Evolutionary conservation across 2,797 vertebrate genomes (phyloP).

Genomic region (Sebastolobus altivelis): DNA sequence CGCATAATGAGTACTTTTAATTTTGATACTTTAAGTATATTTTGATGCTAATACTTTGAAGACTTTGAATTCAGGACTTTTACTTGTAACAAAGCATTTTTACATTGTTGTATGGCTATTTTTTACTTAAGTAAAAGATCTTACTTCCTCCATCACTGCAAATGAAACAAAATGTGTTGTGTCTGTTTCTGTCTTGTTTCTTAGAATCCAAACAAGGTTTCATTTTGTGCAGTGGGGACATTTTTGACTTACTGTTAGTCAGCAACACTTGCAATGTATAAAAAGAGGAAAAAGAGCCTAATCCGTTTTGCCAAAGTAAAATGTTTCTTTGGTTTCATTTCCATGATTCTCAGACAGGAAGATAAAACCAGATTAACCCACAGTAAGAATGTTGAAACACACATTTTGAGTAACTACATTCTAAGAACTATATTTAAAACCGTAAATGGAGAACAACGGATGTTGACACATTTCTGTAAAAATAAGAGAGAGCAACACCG

Average conservation of each 20-base stretch:
- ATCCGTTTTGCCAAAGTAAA: background rate
- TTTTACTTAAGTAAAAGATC: too few relatives aligned
- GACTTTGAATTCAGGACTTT: too few relatives aligned
- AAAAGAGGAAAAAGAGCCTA: rapidly evolving
- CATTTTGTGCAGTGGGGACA: background rate
- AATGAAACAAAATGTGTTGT: too few relatives aligned
- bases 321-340: background rate
- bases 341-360: background rate
- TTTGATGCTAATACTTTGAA: too few relatives aligned
- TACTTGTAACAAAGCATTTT: too few relatives aligned
- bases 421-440: background rate
- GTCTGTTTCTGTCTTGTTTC: constrained; percentile 15
- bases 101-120: too few relatives aligned
- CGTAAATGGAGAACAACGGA: rapidly evolving
- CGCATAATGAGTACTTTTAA: too few relatives aligned
- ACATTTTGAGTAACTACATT: background rate
- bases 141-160: too few relatives aligned
- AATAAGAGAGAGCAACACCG: background rate
- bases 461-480: background rate
- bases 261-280: background rate
- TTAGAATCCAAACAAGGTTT: background rate
- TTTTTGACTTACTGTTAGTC: background rate
- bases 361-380: rapidly evolving
- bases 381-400: background rate
- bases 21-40: too few relatives aligned